Conservation (phyloP, 2,888 invertebrate genomes). For the Pachydiplax longipennis region DNA sequence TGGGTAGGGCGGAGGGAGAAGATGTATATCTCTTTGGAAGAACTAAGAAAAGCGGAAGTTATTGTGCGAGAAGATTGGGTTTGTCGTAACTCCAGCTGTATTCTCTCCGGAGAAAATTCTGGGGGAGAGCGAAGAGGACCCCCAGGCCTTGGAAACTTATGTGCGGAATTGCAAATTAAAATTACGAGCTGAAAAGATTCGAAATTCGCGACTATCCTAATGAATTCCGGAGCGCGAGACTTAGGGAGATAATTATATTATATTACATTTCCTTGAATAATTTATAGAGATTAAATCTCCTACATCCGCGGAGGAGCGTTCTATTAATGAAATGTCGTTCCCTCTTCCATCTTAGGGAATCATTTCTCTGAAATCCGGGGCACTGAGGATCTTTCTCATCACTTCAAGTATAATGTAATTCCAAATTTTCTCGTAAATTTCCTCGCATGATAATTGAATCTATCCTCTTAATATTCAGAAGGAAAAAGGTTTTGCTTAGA, state of each 20-base stretch:
- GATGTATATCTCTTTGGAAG: slow-evolving; percentile 36
- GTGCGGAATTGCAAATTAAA: slow-evolving; percentile 40
- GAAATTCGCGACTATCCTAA: slow-evolving; percentile 21
- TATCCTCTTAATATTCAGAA: no score
- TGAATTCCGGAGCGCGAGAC: slow-evolving; percentile 15
- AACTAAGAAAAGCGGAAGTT: slow-evolving; percentile 40
- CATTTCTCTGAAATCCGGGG: no score
- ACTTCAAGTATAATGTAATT: no score
- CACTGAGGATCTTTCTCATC: no score
- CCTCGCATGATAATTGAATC: no score
- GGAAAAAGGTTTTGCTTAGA: no score
- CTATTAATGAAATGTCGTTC: neutral
- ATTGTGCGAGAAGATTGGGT: slow-evolving; percentile 43
- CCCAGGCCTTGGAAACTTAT: slow-evolving; percentile 15
- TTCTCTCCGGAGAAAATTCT: slow-evolving; percentile 33
- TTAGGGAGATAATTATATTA: slow-evolving; percentile 15
- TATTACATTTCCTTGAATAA: slow-evolving; percentile 17
- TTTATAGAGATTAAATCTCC: slow-evolving; percentile 11
- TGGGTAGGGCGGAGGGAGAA: neutral
- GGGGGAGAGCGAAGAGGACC: neutral
- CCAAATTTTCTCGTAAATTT: no score
- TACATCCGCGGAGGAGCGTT: neutral
- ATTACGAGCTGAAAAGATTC: slow-evolving; percentile 2
- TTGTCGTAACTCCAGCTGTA: slow-evolving; percentile 39
- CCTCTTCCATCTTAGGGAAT: no score